These are phyloP conservation scores for Caenorhabditis sp. DNA, from an alignment of 2,888 invertebrate species.

Conservation along the genomic window DNA sequence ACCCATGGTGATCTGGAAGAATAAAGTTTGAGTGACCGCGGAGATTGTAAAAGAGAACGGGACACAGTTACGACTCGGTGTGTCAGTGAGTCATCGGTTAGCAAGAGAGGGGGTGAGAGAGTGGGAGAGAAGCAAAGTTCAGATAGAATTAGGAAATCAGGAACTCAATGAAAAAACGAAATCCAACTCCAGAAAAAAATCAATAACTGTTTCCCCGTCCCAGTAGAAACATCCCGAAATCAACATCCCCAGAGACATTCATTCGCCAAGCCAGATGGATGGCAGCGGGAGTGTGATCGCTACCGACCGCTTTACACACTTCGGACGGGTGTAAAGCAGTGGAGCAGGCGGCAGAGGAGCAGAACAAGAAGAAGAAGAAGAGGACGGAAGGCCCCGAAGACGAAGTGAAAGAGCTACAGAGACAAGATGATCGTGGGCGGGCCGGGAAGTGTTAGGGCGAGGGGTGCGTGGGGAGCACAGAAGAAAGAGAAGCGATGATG, in stretches of 20 bases:
- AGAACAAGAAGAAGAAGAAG: slow-evolving; percentile 20
- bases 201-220: not conserved
- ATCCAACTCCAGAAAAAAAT: not conserved
- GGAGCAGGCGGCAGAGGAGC: not conserved
- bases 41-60: not conserved
- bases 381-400: too few relatives aligned
- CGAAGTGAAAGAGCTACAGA: too few relatives aligned
- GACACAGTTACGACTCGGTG: not conserved
- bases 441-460: not conserved
- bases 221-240: not conserved
- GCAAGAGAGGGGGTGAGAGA: not conserved
- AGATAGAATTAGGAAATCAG: not conserved
- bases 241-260: slow-evolving; percentile 11
- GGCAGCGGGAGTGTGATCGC: slow-evolving; percentile 2
- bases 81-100: not conserved
- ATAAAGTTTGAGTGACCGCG: not conserved
- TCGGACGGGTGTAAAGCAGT: slow-evolving; percentile 9
- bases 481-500: slow-evolving; percentile 22
- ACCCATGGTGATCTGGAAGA: slow-evolving; percentile 79
- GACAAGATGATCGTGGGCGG: slow-evolving; percentile 47
- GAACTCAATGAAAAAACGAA: not conserved
- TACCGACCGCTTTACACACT: slow-evolving; percentile 41
- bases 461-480: slow-evolving; percentile 8
- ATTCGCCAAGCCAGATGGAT: not conserved
- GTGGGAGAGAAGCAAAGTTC: not conserved